Evolutionary conservation across 2,888 invertebrate species (phyloP).

Genomic region (Acanthacorydalis orientalis): DNA sequence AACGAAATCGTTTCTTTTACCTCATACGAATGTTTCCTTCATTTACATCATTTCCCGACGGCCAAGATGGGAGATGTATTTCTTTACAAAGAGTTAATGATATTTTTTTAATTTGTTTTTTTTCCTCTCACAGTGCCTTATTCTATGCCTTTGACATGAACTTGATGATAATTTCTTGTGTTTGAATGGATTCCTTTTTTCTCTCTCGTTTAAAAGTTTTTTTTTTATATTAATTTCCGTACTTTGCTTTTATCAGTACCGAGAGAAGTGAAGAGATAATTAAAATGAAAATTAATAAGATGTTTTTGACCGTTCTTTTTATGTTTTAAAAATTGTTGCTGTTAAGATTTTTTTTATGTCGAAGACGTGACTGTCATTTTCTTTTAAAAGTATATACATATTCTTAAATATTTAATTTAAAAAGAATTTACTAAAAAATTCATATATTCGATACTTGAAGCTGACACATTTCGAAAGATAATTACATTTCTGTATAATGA

Average conservation of each 20-base stretch:
- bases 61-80: conserved; percentile 1
- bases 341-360: no score
- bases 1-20: neutral
- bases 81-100: conserved; percentile 7
- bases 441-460: no score
- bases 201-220: neutral
- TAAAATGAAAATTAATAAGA: neutral
- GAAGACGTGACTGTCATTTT: no score
- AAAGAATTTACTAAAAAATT: no score
- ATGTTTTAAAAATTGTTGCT: no score
- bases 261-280: neutral
- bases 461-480: no score
- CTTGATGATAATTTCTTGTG: conserved; percentile 5
- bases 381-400: no score
- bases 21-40: neutral
- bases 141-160: conserved; percentile 4
- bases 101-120: conserved; percentile 6
- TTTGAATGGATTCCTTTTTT: neutral
- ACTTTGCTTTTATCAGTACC: neutral
- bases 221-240: conserved; percentile 3
- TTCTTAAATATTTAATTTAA: no score
- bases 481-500: no score
- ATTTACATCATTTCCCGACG: conserved; percentile 1
- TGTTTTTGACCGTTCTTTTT: neutral
- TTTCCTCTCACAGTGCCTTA: neutral